Percentiles rank a stretch among this genome's conserved stretches.
These are phyloP conservation scores for Tachuris rubrigastra DNA, from an alignment of 2,113 vertebrate species.

Conservation along the genomic window DNA sequence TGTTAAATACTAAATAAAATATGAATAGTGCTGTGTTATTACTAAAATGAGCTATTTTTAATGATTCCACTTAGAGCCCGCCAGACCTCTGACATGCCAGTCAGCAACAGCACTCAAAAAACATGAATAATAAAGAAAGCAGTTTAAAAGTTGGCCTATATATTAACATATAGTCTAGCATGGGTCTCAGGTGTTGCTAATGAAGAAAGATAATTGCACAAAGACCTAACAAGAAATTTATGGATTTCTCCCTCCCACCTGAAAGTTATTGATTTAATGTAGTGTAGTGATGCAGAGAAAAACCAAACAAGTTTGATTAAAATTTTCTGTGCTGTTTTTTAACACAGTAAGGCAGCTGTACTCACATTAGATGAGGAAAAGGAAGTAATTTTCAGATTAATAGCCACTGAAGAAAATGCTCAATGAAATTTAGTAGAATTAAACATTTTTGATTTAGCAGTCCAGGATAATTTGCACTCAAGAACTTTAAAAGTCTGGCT, in stretches of 20 bases:
- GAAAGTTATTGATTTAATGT: conserved; percentile 55
- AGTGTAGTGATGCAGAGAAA: conserved; percentile 24
- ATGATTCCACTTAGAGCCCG: background rate
- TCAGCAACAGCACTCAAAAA: conserved; percentile 5
- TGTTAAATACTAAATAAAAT: conserved; percentile 47
- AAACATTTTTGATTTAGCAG: background rate
- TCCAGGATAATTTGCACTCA: background rate
- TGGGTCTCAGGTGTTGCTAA: conserved; percentile 16
- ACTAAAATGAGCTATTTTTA: conserved; percentile 58
- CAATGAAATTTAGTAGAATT: background rate
- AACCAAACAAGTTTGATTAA: conserved; percentile 24
- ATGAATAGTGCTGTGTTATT: conserved; percentile 19
- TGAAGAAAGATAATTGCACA: conserved; percentile 17
- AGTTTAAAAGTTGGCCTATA: conserved; percentile 15
- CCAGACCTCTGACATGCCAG: conserved; percentile 7
- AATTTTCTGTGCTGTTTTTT: conserved; percentile 16
- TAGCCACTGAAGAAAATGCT: background rate
- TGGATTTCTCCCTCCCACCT: conserved; percentile 8
- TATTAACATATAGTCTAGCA: background rate
- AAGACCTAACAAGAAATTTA: conserved; percentile 33
- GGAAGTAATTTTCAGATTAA: background rate
- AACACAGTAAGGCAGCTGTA: background rate
- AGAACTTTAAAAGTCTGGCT: background rate
- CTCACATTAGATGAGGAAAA: background rate
- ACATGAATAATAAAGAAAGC: conserved; percentile 44